phyloP scores from a whole-genome alignment of 2,113 vertebrate genomes.

The Esox niger region DNA sequence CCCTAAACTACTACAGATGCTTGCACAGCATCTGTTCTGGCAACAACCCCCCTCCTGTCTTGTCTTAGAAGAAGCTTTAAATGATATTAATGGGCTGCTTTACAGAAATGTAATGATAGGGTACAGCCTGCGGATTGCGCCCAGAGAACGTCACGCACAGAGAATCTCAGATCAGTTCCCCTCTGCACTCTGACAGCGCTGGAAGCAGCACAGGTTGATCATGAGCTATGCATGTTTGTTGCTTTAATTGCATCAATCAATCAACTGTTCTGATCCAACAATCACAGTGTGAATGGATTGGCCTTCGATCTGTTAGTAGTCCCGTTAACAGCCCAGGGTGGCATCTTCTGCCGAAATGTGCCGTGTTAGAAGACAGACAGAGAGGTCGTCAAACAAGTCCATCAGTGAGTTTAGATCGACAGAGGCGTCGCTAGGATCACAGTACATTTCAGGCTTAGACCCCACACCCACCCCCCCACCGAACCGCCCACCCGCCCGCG shows the following conservation, averaged over 20 bases:
- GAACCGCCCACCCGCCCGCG: too few species aligned
- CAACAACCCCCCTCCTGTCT: not conserved
- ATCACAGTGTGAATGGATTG: slow-evolving; percentile 6
- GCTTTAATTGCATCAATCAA: slow-evolving; percentile 29
- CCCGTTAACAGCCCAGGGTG: slow-evolving; percentile 21
- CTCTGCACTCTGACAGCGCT: not conserved
- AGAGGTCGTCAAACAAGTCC: slow-evolving; percentile 13
- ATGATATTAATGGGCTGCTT: not conserved
- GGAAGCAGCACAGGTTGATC: not conserved
- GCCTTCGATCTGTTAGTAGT: not conserved
- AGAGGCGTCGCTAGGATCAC: too few species aligned
- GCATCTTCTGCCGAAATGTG: slow-evolving; percentile 25
- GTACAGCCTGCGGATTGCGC: not conserved
- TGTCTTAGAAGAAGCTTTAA: slow-evolving; percentile 1
- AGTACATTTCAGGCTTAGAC: too few species aligned
- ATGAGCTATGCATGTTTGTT: slow-evolving; percentile 21
- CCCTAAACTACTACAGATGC: not conserved
- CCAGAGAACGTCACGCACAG: not conserved
- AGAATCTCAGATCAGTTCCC: not conserved
- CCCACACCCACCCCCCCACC: too few species aligned
- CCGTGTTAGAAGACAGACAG: slow-evolving; percentile 21
- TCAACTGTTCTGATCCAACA: slow-evolving; percentile 16
- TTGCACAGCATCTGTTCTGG: slow-evolving; percentile 12
- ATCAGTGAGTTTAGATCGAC: slow-evolving; percentile 34
- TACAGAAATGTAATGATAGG: not conserved